Conservation (phyloP, 2,888 invertebrate species). For the Flexamia atlantica region DNA sequence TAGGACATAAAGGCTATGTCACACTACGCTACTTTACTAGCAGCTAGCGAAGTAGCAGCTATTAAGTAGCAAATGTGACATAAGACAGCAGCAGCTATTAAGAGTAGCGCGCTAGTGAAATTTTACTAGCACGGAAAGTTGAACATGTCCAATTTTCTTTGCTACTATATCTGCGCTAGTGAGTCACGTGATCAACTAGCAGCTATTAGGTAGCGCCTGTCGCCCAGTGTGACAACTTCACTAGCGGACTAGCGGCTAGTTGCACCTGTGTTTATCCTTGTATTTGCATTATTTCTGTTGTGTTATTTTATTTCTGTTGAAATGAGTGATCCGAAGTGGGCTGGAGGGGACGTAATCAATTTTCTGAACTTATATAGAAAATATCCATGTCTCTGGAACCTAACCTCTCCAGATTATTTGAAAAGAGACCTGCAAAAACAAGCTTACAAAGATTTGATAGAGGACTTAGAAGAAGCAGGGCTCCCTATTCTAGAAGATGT, state of each 20-base stretch:
- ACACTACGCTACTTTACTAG: conserved; percentile 60
- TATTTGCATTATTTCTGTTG: neutral
- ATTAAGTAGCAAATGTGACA: conserved; percentile 55
- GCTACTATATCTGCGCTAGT: conserved; percentile 47
- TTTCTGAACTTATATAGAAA: conserved; percentile 55
- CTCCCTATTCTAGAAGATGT: conserved; percentile 29
- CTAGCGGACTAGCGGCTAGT: conserved; percentile 55
- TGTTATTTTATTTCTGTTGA: neutral
- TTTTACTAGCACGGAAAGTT: conserved; percentile 25
- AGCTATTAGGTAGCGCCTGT: conserved; percentile 58
- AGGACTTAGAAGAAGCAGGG: conserved; percentile 53
- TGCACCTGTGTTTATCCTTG: conserved; percentile 27
- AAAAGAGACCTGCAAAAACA: conserved; percentile 53
- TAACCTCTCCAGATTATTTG: conserved; percentile 52
- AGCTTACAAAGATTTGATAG: neutral
- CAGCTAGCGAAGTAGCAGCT: conserved; percentile 58
- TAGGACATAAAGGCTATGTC: conserved; percentile 60
- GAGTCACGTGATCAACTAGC: conserved; percentile 61
- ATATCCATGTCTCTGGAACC: conserved; percentile 50
- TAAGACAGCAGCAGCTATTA: conserved; percentile 38
- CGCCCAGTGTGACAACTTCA: conserved; percentile 58
- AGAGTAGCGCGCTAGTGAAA: conserved; percentile 50
- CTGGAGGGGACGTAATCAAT: conserved; percentile 19
- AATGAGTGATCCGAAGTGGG: conserved; percentile 51
- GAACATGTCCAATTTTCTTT: conserved; percentile 51